A percentile compares a stretch with the other conserved stretches of the same genome.
phyloP scores from a whole-genome alignment of 2,113 vertebrate genomes.

The Archilochus colubris region DNA sequence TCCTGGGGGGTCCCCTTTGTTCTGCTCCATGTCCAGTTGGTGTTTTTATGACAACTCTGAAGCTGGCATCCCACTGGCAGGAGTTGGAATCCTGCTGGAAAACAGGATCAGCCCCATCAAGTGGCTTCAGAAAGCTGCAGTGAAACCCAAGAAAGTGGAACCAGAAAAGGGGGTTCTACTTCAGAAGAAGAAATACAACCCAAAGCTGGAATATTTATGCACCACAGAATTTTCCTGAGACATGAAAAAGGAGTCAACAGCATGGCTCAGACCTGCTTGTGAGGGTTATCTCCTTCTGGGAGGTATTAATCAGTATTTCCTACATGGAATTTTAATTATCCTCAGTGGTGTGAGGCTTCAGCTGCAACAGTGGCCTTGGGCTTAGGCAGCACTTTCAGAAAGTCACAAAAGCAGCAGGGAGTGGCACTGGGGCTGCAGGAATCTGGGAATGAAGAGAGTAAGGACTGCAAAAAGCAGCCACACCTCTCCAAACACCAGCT shows the following conservation, averaged over 20 bases:
- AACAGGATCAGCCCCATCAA: background rate
- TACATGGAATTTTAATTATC: background rate
- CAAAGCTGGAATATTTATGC: background rate
- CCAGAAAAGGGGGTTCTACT: background rate
- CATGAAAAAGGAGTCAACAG: background rate
- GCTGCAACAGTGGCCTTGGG: background rate
- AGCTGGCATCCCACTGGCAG: background rate
- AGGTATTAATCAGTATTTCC: conserved; percentile 20
- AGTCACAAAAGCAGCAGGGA: background rate
- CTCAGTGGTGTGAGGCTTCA: background rate
- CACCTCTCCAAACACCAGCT: background rate
- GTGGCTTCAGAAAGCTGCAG: background rate
- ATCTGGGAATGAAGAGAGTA: background rate
- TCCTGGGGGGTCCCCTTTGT: background rate
- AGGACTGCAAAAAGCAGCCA: background rate
- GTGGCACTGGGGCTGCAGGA: background rate
- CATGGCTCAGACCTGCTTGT: background rate
- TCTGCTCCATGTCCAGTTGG: background rate
- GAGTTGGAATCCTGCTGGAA: background rate
- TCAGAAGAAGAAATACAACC: background rate
- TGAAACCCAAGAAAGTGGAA: background rate
- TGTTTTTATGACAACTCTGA: background rate
- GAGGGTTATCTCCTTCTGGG: background rate
- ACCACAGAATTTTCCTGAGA: background rate
- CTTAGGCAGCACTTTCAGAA: background rate